A percentile compares a stretch with the other conserved stretches of the same genome.
Evolutionary conservation across 23 tunicate genomes (phyloP).

Genomic region (Clavelina lepadiformis): DNA sequence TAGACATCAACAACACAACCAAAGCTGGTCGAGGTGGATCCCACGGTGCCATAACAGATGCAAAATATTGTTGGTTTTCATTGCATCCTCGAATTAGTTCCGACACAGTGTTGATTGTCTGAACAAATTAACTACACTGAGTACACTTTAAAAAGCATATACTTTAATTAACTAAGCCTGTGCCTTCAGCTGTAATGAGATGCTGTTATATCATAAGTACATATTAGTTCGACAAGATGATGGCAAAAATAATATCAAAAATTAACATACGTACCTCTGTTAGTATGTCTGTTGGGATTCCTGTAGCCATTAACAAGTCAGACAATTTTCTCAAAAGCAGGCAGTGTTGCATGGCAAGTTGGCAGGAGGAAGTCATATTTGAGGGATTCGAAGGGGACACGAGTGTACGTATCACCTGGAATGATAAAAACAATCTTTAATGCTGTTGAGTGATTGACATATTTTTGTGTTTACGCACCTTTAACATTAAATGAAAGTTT

Average conservation of each 20-base stretch:
- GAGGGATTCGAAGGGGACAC: slow-evolving; percentile 94
- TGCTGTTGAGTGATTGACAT: not conserved
- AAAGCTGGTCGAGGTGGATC: slow-evolving; percentile 93
- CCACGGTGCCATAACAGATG: slow-evolving; percentile 86
- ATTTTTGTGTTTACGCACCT: slow-evolving; percentile 14
- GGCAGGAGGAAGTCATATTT: slow-evolving; percentile 69
- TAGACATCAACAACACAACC: slow-evolving; percentile 92
- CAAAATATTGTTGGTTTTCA: slow-evolving; percentile 62
- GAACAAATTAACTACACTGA: slow-evolving; percentile 1
- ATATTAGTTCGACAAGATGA: not conserved
- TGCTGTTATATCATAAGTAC: not conserved
- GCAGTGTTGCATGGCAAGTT: slow-evolving; percentile 79
- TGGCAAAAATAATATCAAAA: not conserved
- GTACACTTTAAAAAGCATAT: not conserved
- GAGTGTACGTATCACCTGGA: slow-evolving; percentile 60
- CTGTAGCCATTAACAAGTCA: slow-evolving; percentile 82
- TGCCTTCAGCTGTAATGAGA: not conserved
- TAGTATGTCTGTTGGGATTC: slow-evolving; percentile 88
- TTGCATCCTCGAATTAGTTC: slow-evolving; percentile 78
- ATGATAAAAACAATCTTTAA: not conserved
- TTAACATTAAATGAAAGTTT: slow-evolving; percentile 74
- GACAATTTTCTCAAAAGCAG: slow-evolving; percentile 48
- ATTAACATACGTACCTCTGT: slow-evolving; percentile 47
- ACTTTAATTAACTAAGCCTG: not conserved
- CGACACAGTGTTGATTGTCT: slow-evolving; percentile 86